A percentile compares a stretch with the other conserved stretches of the same genome.
Conservation (phyloP, 2,113 vertebrate genomes). For the Gymnorhina tibicen region DNA sequence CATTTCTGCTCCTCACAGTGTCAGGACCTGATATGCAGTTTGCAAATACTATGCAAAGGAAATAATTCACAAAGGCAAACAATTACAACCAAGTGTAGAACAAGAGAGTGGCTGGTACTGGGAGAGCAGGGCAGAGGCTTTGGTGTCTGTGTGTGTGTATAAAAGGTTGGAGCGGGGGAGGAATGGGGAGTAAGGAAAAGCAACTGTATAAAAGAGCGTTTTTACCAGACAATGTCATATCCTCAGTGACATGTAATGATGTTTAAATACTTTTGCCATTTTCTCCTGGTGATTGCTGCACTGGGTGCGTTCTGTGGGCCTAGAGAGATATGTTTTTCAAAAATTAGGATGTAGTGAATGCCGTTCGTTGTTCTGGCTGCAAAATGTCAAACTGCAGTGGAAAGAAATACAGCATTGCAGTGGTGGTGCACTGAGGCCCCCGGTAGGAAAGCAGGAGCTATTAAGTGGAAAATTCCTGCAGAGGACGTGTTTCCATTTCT, state of each 20-base stretch:
- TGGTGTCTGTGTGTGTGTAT: not conserved
- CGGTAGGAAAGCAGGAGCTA: conserved; percentile 72
- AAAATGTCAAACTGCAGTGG: conserved; percentile 77
- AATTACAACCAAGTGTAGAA: not conserved
- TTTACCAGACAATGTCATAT: not conserved
- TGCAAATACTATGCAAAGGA: conserved; percentile 61
- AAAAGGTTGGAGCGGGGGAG: not conserved
- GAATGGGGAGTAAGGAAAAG: not conserved
- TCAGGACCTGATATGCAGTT: not conserved
- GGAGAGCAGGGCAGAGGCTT: not conserved
- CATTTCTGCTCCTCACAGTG: conserved; percentile 21
- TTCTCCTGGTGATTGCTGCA: conserved; percentile 4
- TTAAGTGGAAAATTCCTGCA: conserved; percentile 85
- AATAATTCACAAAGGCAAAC: conserved; percentile 65
- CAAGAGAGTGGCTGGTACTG: not conserved
- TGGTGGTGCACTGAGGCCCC: conserved; percentile 76
- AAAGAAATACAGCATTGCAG: conserved; percentile 81
- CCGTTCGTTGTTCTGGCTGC: conserved; percentile 73
- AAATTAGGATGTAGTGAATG: conserved; percentile 68
- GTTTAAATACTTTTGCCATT: conserved; percentile 46
- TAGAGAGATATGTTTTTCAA: not conserved
- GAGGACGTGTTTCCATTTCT: conserved; percentile 81
- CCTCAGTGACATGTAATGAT: conserved; percentile 11
- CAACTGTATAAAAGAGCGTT: not conserved
- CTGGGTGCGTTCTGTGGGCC: conserved; percentile 15